Conservation (phyloP, 1,140 invertebrate genomes). For the Leucophenga varia region DNA sequence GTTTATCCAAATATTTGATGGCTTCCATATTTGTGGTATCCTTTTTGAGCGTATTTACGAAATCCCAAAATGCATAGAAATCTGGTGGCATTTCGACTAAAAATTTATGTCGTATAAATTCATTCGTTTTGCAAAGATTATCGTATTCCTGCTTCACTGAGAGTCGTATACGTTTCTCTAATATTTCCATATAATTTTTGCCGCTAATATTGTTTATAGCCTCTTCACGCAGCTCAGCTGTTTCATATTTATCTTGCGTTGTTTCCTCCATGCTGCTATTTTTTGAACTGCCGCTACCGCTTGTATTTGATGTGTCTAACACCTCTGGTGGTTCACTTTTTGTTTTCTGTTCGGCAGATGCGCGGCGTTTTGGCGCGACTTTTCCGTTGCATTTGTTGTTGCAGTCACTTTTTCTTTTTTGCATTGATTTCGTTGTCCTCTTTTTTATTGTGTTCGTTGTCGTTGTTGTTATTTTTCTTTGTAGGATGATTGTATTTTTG, state of each 20-base stretch:
- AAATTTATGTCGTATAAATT: constrained; percentile 73
- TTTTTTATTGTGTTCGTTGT: constrained; percentile 8
- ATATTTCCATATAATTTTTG: constrained; percentile 47
- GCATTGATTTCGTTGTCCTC: not conserved
- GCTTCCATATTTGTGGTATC: constrained; percentile 59
- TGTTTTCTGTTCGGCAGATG: constrained; percentile 1
- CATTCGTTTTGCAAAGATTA: constrained; percentile 42
- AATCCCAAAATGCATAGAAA: constrained; percentile 83
- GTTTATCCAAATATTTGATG: constrained; percentile 64
- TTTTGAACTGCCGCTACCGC: constrained; percentile 1
- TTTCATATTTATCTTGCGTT: constrained; percentile 26
- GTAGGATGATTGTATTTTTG: constrained; percentile 75
- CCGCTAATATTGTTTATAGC: constrained; percentile 41
- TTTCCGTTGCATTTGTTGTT: not conserved
- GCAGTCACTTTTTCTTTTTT: constrained; percentile 22
- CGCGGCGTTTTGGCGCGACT: constrained; percentile 36
- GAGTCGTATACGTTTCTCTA: constrained; percentile 46
- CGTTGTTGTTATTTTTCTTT: constrained; percentile 34
- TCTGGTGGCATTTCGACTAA: constrained; percentile 85
- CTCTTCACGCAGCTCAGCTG: constrained; percentile 36
- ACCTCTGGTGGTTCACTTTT: constrained; percentile 5
- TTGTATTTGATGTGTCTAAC: constrained; percentile 9
- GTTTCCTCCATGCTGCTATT: constrained; percentile 4
- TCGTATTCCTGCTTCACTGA: constrained; percentile 48
- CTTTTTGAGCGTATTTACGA: constrained; percentile 68